These are phyloP conservation scores for Sebastolobus altivelis DNA, from an alignment of 2,797 vertebrate species.

Conservation along the genomic window DNA sequence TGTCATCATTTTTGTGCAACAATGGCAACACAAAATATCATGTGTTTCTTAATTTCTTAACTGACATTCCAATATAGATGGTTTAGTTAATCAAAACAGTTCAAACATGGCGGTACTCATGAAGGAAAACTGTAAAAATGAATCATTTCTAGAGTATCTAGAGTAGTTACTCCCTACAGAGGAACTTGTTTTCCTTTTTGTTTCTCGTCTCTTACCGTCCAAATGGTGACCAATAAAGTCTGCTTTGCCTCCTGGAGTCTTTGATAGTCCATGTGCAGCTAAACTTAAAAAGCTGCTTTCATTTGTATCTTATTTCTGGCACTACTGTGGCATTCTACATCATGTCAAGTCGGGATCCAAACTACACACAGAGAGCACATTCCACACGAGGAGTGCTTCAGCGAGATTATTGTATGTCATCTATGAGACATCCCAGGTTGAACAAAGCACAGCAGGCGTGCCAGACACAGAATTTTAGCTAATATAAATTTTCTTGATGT, in stretches of 20 bases:
- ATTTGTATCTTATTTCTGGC: slow-evolving; percentile 45
- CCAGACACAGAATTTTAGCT: slow-evolving; percentile 14
- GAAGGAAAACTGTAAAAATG: neutral
- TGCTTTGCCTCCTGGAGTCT: neutral
- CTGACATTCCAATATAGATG: no score
- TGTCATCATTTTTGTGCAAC: neutral
- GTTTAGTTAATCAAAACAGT: neutral
- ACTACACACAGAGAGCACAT: slow-evolving; percentile 45
- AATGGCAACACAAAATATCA: neutral
- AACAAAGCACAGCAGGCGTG: slow-evolving; percentile 24
- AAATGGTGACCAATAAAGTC: slow-evolving; percentile 2
- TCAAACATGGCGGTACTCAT: neutral
- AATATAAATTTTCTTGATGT: slow-evolving; percentile 30
- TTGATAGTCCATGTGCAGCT: slow-evolving; percentile 11
- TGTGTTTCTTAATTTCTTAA: neutral
- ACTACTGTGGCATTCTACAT: slow-evolving; percentile 32
- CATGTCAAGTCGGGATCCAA: slow-evolving; percentile 51
- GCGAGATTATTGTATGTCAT: slow-evolving; percentile 36
- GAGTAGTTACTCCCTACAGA: neutral
- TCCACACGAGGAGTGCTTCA: slow-evolving; percentile 41
- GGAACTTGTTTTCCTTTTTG: slow-evolving; percentile 1
- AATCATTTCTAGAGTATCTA: neutral
- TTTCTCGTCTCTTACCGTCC: slow-evolving; percentile 4
- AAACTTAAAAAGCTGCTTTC: slow-evolving; percentile 29
- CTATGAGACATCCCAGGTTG: slow-evolving; percentile 48